Conservation (phyloP, 2,888 invertebrate genomes). For the Arenicola marina region DNA sequence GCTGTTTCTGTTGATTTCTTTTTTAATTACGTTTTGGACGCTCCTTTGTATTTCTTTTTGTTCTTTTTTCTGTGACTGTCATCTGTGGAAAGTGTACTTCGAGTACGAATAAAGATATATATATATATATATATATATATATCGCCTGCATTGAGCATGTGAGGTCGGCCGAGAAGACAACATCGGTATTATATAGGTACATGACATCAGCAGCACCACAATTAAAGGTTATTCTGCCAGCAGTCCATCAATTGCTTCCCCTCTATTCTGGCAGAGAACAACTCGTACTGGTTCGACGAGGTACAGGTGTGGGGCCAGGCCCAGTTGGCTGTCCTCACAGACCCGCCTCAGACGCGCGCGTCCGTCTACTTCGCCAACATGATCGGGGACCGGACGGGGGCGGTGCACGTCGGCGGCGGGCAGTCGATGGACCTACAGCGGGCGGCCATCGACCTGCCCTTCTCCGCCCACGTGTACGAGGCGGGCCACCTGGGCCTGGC, state of each 20-base stretch:
- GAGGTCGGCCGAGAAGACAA: too few species aligned
- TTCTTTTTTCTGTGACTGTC: too few species aligned
- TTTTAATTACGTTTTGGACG: too few species aligned
- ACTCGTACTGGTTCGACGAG: slow-evolving; percentile 35
- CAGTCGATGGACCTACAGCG: slow-evolving; percentile 39
- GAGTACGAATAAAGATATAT: too few species aligned
- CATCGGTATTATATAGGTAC: too few species aligned
- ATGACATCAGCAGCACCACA: too few species aligned
- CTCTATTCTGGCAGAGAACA: neutral
- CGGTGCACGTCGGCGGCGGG: slow-evolving; percentile 39
- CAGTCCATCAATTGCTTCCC: neutral
- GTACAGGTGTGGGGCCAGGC: slow-evolving; percentile 46
- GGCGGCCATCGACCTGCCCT: slow-evolving; percentile 42
- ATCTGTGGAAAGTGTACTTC: too few species aligned
- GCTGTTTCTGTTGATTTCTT: too few species aligned
- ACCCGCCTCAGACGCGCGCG: slow-evolving; percentile 32
- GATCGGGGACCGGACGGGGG: slow-evolving; percentile 47
- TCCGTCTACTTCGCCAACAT: slow-evolving; percentile 40
- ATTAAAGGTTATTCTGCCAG: too few species aligned
- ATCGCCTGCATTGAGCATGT: too few species aligned
- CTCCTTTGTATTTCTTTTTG: too few species aligned
- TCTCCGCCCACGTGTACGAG: slow-evolving; percentile 44
- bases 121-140: too few species aligned
- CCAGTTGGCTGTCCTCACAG: slow-evolving; percentile 42
- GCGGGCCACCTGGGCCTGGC: slow-evolving; percentile 43